Evolutionary conservation across 2,888 invertebrate genomes (phyloP).

Genomic region (Drosophila differens): DNA sequence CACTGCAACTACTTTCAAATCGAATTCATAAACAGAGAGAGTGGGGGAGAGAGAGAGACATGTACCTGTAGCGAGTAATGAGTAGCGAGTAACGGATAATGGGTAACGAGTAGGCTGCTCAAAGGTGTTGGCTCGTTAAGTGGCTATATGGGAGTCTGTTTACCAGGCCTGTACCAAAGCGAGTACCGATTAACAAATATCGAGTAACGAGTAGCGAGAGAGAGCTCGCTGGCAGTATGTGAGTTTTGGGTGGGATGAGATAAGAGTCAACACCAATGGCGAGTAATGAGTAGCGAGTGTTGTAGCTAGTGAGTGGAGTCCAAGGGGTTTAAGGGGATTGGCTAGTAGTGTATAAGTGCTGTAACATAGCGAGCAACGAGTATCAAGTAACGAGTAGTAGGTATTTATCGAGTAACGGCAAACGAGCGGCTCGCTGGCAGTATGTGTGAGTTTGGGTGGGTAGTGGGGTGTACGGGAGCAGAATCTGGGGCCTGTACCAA

Average conservation of each 20-base stretch:
- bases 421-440: neutral
- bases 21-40: neutral
- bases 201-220: neutral
- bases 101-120: neutral
- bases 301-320: neutral
- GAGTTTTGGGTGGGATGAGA: neutral
- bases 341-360: neutral
- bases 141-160: neutral
- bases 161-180: conserved; percentile 7
- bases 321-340: neutral
- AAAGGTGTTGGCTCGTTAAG: neutral
- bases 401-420: neutral
- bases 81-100: neutral
- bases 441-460: neutral
- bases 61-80: conserved; percentile 1
- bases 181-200: conserved; percentile 5
- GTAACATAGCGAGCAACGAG: conserved; percentile 3
- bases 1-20: neutral
- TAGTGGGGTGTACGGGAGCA: neutral
- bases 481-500: conserved; percentile 7
- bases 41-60: neutral
- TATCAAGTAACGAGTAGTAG: conserved; percentile 5
- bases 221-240: neutral
- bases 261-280: neutral
- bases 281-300: neutral